These are phyloP conservation scores for Mechanitis messenoides DNA, from an alignment of 2,888 invertebrate genomes.

Conservation along the genomic window DNA sequence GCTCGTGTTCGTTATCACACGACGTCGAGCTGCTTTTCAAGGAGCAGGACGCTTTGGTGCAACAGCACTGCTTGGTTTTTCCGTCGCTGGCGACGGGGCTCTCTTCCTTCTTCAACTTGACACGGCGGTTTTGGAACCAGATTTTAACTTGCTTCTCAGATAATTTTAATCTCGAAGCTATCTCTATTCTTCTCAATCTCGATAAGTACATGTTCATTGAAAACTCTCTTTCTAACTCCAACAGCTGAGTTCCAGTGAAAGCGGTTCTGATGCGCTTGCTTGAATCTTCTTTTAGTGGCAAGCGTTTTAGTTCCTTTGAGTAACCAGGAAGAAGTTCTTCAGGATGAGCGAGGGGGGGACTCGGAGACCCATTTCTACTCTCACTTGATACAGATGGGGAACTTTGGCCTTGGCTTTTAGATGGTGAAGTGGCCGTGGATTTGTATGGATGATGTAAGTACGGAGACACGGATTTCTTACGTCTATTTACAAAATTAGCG, in stretches of 20 bases:
- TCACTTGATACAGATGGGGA: constrained; percentile 64
- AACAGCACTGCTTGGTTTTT: constrained; percentile 60
- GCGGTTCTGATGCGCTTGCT: constrained; percentile 94
- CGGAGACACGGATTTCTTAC: constrained; percentile 66
- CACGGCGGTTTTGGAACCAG: constrained; percentile 96
- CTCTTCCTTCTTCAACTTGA: constrained; percentile 95
- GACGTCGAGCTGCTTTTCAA: constrained; percentile 44
- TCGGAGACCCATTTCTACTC: constrained; percentile 76
- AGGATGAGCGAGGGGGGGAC: constrained; percentile 67
- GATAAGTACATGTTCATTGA: constrained; percentile 93
- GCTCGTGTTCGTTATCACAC: constrained; percentile 63
- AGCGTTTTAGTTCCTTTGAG: constrained; percentile 62
- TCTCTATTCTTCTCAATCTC: constrained; percentile 91
- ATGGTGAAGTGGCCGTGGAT: constrained; percentile 52
- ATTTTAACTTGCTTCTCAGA: constrained; percentile 97
- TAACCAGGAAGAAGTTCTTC: constrained; percentile 67
- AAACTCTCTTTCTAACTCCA: constrained; percentile 93
- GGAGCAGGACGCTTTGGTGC: constrained; percentile 52
- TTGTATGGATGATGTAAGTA: constrained; percentile 66
- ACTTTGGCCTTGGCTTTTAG: constrained; percentile 62
- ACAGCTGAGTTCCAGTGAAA: constrained; percentile 91
- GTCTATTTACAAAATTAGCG: constrained; percentile 49
- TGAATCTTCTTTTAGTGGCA: constrained; percentile 78
- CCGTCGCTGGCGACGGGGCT: constrained; percentile 67
- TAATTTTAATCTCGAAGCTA: constrained; percentile 89